Base-by-base conservation (phyloP, 2,888 invertebrate genomes). In the Eupithecia centaureata region DNA sequence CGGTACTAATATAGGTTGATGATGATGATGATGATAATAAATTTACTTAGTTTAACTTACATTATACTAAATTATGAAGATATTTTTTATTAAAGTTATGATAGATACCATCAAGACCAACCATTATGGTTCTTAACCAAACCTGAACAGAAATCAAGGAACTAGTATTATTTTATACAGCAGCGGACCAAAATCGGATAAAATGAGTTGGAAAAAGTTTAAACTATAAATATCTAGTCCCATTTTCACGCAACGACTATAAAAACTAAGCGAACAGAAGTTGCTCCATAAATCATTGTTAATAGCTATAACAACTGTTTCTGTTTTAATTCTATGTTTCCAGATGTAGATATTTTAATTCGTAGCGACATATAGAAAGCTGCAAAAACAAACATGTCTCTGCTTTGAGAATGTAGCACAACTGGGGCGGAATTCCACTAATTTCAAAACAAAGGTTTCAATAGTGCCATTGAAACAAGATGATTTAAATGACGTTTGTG, bases 261-360 rank as follows among this genome's bases (percentile, higher is more conserved):
- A 65, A 68, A 71, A 71, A 63, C 61, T 65, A 63, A 68, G 52
- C 32, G 63, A 60, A 71, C 61, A 67, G 63, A 68, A 65, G 65
- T 68, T 68, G 38, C 15, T 28, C 28, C 30, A 61, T 67, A 71
- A 67, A 71, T 71, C 67, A 71, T 30, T 51, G 65, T 67, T 67
- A 65, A 67, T 65, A 65, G 70, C 65, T 42, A 61, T 63, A 35
- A 38, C 70, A 70, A 70, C 67, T 67, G 67, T 61, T 65, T 33
- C 33, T 33, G 33, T 52, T 27, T 52, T 63, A 35, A 38, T 61
- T 65, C 59, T 62, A 10, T n/a, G 57, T 57, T 51, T 67, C 32
- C n/a, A 27, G 30, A 13, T 52, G 13, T 51, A 33, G 28, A 38
- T 52, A 52, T 27, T 52, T 27, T 25, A 27, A 27, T 27, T 52